Evolutionary conservation across 2,888 invertebrate species (phyloP), one percentile per base, ranked within the genome.

Genomic region (Anorthoa munda): DNA sequence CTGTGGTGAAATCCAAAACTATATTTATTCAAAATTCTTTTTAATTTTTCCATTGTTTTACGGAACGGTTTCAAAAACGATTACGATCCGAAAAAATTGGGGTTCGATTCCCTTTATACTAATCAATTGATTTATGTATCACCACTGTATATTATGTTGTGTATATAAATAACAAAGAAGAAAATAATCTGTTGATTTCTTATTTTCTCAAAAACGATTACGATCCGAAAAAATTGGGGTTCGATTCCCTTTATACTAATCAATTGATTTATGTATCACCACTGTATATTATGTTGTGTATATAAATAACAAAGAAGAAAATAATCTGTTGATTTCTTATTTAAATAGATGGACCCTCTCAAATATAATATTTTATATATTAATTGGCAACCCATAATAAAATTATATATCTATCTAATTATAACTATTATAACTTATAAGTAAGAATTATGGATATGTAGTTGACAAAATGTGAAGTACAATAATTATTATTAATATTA

Each of bases 401-500:
- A 75, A 78, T 50, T 79, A 69, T 70, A 70, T 73, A 59, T 72
- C 3, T 53, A 60, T 45, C 45, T 60, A 60, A 45, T 45, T 60
- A 60, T 21, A 45, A 39, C 9, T 51, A 80, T 56, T 68, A 75
- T 63, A 72, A 76, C 79, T 56, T 68, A 75, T 63, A 72, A 76
- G 12, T 76, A 53, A 18, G 31, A 48, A 50, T 11, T 21, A n/a
- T 45, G 21, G 17, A 60, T 51, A 39, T 9, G 31, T 31, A 51
- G 23, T 53, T 39, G 26, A 59, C 11, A 69, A 31, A 68, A 69
- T 67, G 59, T 72, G 21, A 65, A 48, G 69, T 48, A 60, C 18
- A 31, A 58, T 78, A n/a, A 39, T 58, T 7, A 61, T 74, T 86
- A 87, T 89, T 86, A 87, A 86, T 88, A 86, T 81, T 91, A 90